A percentile compares a stretch with the other conserved stretches of the same genome.
phyloP scores from a whole-genome alignment of 1,140 invertebrate genomes.

The Bombus waltoni region DNA sequence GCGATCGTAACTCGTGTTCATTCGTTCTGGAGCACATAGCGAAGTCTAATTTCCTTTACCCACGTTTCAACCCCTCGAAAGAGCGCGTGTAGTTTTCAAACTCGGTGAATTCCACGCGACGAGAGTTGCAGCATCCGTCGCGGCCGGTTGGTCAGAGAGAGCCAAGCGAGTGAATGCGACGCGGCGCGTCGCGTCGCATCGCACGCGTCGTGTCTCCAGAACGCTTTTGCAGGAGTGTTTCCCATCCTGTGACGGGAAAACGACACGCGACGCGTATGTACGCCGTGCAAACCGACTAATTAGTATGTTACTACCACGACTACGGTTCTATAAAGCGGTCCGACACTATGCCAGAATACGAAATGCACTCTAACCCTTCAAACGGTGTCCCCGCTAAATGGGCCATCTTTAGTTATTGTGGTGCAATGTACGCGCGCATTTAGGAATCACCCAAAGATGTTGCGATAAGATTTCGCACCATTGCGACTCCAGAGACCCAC shows the following conservation, averaged over 20 bases:
- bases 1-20: not conserved
- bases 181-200: not conserved
- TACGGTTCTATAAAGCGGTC: slow-evolving; percentile 68
- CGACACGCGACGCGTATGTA: slow-evolving; percentile 35
- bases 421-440: slow-evolving; percentile 26
- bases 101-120: not conserved
- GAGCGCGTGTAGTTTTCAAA: not conserved
- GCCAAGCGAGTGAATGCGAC: not conserved
- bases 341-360: slow-evolving; percentile 67
- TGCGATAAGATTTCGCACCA: slow-evolving; percentile 31
- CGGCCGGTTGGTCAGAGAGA: not conserved
- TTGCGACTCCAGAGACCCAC: not conserved
- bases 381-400: slow-evolving; percentile 53
- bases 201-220: not conserved
- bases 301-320: slow-evolving; percentile 72
- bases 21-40: not conserved
- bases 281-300: slow-evolving; percentile 73
- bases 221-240: slow-evolving; percentile 47
- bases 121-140: slow-evolving; percentile 31
- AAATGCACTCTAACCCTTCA: slow-evolving; percentile 64
- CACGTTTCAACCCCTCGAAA: not conserved
- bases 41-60: not conserved
- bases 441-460: slow-evolving; percentile 11
- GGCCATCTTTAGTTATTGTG: slow-evolving; percentile 69
- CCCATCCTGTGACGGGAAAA: slow-evolving; percentile 45